Evolutionary conservation across 2,888 invertebrate species (phyloP).

Genomic region (Patella depressa): DNA sequence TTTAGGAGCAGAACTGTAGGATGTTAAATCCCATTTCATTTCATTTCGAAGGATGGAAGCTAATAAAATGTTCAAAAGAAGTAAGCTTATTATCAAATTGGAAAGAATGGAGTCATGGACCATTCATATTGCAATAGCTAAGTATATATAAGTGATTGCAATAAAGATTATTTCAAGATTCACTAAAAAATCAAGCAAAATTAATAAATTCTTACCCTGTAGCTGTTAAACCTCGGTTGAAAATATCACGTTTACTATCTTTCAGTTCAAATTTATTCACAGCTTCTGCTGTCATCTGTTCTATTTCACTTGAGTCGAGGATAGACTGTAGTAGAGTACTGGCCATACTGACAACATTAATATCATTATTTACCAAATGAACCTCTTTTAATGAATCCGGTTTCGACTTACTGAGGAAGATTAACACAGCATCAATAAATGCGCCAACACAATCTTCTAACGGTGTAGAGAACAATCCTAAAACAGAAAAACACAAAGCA

Average conservation of each 20-base stretch:
- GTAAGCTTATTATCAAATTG: too few species aligned
- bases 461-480: constrained; percentile 47
- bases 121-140: too few species aligned
- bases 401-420: constrained; percentile 23
- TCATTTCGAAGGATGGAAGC: too few species aligned
- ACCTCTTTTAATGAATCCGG: constrained; percentile 35
- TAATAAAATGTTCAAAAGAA: too few species aligned
- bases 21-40: too few species aligned
- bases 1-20: too few species aligned
- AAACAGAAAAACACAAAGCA: constrained; percentile 14
- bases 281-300: not conserved
- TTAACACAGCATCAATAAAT: constrained; percentile 40
- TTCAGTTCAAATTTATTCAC: constrained; percentile 2
- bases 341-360: constrained; percentile 29
- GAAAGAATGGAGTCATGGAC: too few species aligned
- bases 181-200: too few species aligned
- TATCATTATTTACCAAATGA: constrained; percentile 43
- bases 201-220: not conserved
- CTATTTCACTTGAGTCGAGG: not conserved
- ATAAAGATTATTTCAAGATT: too few species aligned
- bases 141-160: too few species aligned
- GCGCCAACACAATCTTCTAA: constrained; percentile 40
- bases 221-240: not conserved
- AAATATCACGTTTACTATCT: not conserved
- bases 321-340: constrained; percentile 11